These are phyloP conservation scores for Venustaconcha ellipsiformis DNA, from an alignment of 1,140 invertebrate species.

Conservation along the genomic window DNA sequence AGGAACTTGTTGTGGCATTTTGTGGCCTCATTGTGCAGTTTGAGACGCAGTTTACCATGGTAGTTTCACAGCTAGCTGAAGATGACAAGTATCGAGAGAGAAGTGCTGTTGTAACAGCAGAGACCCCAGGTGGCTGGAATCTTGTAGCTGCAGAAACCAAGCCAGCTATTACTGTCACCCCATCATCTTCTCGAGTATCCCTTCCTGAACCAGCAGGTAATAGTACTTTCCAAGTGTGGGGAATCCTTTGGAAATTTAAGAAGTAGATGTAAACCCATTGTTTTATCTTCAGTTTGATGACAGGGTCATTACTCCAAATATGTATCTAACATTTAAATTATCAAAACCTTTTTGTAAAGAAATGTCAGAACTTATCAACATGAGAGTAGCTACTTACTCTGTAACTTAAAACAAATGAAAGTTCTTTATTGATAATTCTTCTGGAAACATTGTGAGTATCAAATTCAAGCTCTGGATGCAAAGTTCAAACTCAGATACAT, in stretches of 20 bases:
- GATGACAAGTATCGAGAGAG: conserved; percentile 69
- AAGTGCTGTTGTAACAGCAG: conserved; percentile 45
- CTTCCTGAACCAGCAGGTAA: conserved; percentile 8
- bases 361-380: too few species aligned
- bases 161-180: conserved; percentile 21
- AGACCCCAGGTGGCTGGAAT: conserved; percentile 62
- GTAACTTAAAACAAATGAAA: too few species aligned
- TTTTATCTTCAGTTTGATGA: background rate
- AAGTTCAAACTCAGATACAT: too few species aligned
- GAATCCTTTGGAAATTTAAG: background rate
- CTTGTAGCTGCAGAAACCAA: conserved; percentile 43
- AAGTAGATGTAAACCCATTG: background rate
- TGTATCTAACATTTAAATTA: too few species aligned
- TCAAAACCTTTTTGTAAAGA: too few species aligned
- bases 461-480: too few species aligned
- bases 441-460: too few species aligned
- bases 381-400: too few species aligned
- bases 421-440: too few species aligned
- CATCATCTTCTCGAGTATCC: background rate
- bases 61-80: conserved; percentile 80
- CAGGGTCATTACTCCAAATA: too few species aligned
- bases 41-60: conserved; percentile 84
- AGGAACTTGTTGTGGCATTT: conserved; percentile 84
- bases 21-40: conserved; percentile 93
- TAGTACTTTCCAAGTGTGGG: background rate